Percentiles rank a stretch among this genome's conserved stretches.
Conservation (phyloP, 2,797 vertebrate genomes). For the Gorsachius magnificus region DNA sequence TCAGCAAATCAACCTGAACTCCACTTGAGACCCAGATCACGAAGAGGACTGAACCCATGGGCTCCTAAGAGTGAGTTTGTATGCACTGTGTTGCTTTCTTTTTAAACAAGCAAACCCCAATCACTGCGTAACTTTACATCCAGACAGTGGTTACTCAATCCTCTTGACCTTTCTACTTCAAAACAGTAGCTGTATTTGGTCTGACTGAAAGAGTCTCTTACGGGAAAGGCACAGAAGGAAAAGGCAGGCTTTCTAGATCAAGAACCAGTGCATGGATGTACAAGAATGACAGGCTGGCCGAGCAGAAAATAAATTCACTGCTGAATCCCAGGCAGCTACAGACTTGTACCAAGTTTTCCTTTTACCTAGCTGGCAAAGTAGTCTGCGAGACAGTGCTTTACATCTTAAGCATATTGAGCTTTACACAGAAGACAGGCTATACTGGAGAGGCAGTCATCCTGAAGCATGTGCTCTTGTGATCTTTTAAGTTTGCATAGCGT, state of each 20-base stretch:
- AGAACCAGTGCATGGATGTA: neutral
- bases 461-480: neutral
- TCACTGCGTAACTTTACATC: neutral
- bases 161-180: neutral
- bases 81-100: neutral
- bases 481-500: neutral
- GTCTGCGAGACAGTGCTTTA: neutral
- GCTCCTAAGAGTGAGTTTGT: neutral
- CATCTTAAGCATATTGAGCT: neutral
- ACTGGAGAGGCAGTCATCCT: neutral
- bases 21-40: neutral
- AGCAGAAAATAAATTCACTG: neutral
- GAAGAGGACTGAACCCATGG: neutral
- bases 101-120: neutral
- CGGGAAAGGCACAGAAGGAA: neutral
- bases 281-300: neutral
- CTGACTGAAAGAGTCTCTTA: neutral
- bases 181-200: neutral
- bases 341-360: neutral
- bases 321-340: neutral
- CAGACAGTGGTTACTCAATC: neutral
- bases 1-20: neutral
- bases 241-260: neutral
- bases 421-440: neutral
- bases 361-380: neutral